phyloP scores from a whole-genome alignment of 2,888 invertebrate species.

The Sceliomorpha sp. region DNA sequence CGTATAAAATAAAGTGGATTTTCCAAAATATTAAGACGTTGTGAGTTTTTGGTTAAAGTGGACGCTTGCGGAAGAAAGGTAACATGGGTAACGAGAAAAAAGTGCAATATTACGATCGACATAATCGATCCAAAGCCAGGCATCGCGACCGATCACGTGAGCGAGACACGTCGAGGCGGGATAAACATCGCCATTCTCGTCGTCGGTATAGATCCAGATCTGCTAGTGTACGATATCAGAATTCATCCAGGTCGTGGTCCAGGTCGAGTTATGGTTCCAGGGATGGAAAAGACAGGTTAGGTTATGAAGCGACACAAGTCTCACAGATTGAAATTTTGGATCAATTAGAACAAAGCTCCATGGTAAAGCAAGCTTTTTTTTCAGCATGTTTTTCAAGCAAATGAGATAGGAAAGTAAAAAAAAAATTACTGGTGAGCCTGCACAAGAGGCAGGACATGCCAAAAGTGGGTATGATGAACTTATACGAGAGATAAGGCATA shows the following conservation, averaged over 20 bases:
- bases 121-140: not conserved
- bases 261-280: not conserved
- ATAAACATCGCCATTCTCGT: not conserved
- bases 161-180: not conserved
- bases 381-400: not conserved
- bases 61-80: too few species aligned
- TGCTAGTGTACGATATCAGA: too few species aligned
- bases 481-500: conserved; percentile 5
- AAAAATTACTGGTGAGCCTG: not conserved
- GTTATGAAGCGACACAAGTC: not conserved
- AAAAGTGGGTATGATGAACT: conserved; percentile 10
- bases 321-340: not conserved
- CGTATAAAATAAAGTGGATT: too few species aligned
- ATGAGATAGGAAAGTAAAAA: not conserved
- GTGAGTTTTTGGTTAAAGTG: too few species aligned
- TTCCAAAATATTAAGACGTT: too few species aligned
- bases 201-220: not conserved
- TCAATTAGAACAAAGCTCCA: not conserved
- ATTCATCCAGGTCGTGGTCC: too few species aligned
- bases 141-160: not conserved
- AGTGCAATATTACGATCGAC: not conserved
- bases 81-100: not conserved
- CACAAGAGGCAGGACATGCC: not conserved
- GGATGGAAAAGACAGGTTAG: not conserved
- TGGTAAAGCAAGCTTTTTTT: not conserved